Evolutionary conservation across 2,113 vertebrate species (phyloP), one percentile per base, ranked within the genome.

Genomic region (Globicephala melas): DNA sequence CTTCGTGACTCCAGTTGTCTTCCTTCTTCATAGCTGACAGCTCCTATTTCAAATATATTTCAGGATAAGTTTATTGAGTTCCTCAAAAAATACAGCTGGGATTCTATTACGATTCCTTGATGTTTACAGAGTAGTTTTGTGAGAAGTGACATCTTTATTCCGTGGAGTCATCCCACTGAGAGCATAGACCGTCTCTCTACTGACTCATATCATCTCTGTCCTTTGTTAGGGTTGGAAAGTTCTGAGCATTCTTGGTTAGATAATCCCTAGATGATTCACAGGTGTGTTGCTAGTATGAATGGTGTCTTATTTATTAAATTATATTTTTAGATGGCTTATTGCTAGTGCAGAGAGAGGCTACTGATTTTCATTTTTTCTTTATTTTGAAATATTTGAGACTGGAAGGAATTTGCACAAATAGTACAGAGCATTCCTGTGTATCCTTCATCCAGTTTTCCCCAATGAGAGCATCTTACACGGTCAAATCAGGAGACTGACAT

Each of bases 381-480:
- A 76, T 63, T 89, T 63, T 44, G 63, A 58, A 70, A 17, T 68
- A 41, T 81, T 41, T 33, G 31, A 44, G 63, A 28, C 55, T 63
- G 5, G 63, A 11, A 74, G 47, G 73, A 63, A 28, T 20, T 63
- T 20, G 38, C 14, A 36, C 6, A n/a, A 33, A 20, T 23, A 12
- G 55, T 3, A 8, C 36, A 17, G 31, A 26, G 71, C 44, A 17
- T 36, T n/a, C 41, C 31, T 9, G 41, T 17, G 38, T 5, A 58
- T 23, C 53, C 12, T 9, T 62, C 31, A n/a, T 41, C 70, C 31
- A 8, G 13, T 21, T 62, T 41, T 36, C 70, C 70, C 38, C 14
- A 7, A 28, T 7, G 8, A 26, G 8, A 6, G 53, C 12, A 0
- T n/a, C 70, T 58, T 14, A 11, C 1, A 4, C 6, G 13, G 62